phyloP scores from a whole-genome alignment of 2,888 invertebrate genomes.

The Brenthis hecate region DNA sequence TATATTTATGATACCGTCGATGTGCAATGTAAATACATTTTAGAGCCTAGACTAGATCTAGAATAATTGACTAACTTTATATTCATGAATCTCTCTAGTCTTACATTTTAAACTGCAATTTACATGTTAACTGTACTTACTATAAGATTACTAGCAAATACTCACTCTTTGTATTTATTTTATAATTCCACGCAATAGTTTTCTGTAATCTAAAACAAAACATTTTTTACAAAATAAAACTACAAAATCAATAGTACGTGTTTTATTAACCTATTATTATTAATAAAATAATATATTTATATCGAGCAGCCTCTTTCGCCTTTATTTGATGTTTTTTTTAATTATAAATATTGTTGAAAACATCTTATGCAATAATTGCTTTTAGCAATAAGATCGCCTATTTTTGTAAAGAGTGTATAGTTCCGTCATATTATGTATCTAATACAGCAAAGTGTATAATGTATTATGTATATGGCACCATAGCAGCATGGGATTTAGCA shows the following conservation, averaged over 20 bases:
- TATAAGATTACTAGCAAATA: not conserved
- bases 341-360: too few relatives aligned
- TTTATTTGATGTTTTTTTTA: not conserved
- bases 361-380: too few relatives aligned
- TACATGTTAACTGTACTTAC: not conserved
- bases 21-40: conserved; percentile 50
- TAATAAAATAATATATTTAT: not conserved
- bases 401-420: too few relatives aligned
- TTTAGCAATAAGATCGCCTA: too few relatives aligned
- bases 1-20: conserved; percentile 36
- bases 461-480: too few relatives aligned
- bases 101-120: conserved; percentile 14
- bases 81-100: conserved; percentile 26
- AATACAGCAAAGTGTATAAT: too few relatives aligned
- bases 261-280: not conserved
- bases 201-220: conserved; percentile 3
- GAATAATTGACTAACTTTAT: conserved; percentile 23
- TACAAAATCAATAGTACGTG: too few relatives aligned
- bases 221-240: conserved; percentile 16
- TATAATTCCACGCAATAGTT: not conserved
- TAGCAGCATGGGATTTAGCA: too few relatives aligned
- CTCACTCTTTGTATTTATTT: conserved; percentile 7
- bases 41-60: conserved; percentile 32
- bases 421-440: too few relatives aligned
- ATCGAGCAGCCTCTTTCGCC: not conserved